Base-by-base conservation (phyloP, 2,797 vertebrate genomes). In the Malacoctenus gilli region DNA sequence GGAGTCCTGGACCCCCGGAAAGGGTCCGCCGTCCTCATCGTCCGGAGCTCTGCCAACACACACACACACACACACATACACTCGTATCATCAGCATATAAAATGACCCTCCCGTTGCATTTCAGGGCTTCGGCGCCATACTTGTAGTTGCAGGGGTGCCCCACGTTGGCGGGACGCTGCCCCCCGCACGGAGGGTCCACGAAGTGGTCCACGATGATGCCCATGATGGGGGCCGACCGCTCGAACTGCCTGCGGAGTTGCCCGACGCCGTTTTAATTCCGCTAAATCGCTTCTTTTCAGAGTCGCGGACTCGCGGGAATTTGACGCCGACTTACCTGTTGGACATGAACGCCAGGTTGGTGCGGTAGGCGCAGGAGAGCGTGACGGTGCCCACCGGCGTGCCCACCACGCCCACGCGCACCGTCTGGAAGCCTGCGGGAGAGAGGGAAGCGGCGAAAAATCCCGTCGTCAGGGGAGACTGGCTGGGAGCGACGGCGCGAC, bases 141-240 rank as follows among this genome's bases (percentile, higher is more conserved):
- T 85, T 89, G 85, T 87, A 90, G 75, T 88, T 90, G 82, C 89
- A 90, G 48, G 85, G 89, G 14, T 90, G 88, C 1, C 87, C 88
- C 76, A 85, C 68, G 54, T 58, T 75, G 8, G 69, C 59, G 1
- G 79, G 76, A 12, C 96, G 95, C 92, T 96, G 94, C 86, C 92
- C 92, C 82, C 93, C 79, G 54, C 93, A 93, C 68, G 96, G 95
- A 79, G 94, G 94, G 84, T 99, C 97, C 89, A 98, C 94, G 80
- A 98, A 99, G 87, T 99, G 97, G 88, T 99, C 97, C 83, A 97
- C 96, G 57, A 99, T 98, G 88, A 99, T 99, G 47, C 96, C 97
- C 97, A 98, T 97, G 91, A 99, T 98, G 19, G 97, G 96, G 68
- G 93, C 94, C 2, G 95, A 94, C 80, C 94, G 93, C 85, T 98